Base-by-base conservation (phyloP, 2,888 invertebrate genomes). In the Cyaniris semiargus region DNA sequence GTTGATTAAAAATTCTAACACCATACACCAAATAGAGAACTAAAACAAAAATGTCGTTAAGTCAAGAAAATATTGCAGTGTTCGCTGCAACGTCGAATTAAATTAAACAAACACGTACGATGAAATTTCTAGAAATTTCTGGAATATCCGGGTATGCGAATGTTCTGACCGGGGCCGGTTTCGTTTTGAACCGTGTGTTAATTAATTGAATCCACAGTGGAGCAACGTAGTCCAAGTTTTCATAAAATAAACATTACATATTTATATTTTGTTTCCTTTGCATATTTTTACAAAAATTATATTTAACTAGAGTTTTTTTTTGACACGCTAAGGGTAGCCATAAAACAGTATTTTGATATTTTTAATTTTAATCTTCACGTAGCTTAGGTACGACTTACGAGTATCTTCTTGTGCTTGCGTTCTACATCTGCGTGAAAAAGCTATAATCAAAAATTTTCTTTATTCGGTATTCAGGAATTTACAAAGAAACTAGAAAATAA, bases 161-260 rank as follows among this genome's bases (percentile, higher is more conserved):
- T 72, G 48, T 53, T 74, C 74, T 23, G 48, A 72, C 72, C 72
- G 21, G 72, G 72, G 72, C 72, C 72, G 48, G 72, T 72, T 74
- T 27, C 74, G 74, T 74, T 74, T 38, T 76, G 76, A 79, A 80
- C 79, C 78, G 77, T 76, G 76, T 80, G 74, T 79, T 78, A 80
- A 80, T 79, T 78, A 80, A 80, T 81, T 81, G 80, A 78, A 81
- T 79, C 80, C 78, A 58, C 79, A 79, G 77, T 27, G 76, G 34
- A 78, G 77, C 78, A 79, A 79, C 78, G 77, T 21, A 75, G 56
- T 78, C 79, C 79, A 79, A 77, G 79, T 78, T 79, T 79, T 79
- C 78, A 79, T 77, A 75, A 75, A 70, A 72, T 78, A 78, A 76
- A 79, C 74, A 72, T 76, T 71, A 53, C 71, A 21, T 58, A 44